phyloP scores from a whole-genome alignment of 1,140 invertebrate species.

The Sminthurinus signatus region DNA sequence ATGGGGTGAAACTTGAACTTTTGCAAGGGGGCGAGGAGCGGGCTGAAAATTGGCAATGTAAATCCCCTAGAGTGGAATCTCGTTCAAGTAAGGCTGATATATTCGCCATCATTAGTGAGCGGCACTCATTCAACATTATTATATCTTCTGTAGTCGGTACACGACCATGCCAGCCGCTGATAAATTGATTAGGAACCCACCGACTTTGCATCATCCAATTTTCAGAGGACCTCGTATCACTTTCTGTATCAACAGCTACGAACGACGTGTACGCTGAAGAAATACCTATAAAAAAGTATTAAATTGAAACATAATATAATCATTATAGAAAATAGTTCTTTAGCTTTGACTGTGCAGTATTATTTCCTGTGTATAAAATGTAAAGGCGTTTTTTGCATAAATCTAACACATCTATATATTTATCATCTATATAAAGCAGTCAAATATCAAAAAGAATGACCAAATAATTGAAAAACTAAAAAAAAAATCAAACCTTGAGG shows the following conservation, averaged over 20 bases:
- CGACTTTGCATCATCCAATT: constrained; percentile 41
- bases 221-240: constrained; percentile 15
- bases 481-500: constrained; percentile 17
- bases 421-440: neutral
- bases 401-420: neutral
- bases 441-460: neutral
- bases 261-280: constrained; percentile 41
- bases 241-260: constrained; percentile 36
- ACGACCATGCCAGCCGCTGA: constrained; percentile 39
- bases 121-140: neutral
- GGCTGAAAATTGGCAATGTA: neutral
- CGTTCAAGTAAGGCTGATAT: neutral
- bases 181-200: constrained; percentile 33
- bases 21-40: neutral
- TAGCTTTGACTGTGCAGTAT: neutral
- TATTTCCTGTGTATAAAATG: neutral
- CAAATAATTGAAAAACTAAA: neutral
- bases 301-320: neutral
- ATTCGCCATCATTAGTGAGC: neutral
- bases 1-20: neutral
- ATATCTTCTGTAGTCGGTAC: neutral
- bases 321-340: neutral
- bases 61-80: neutral
- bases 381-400: neutral
- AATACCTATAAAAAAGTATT: constrained; percentile 29